Conservation (phyloP, 2,113 vertebrate genomes). For the Cathartes aura region DNA sequence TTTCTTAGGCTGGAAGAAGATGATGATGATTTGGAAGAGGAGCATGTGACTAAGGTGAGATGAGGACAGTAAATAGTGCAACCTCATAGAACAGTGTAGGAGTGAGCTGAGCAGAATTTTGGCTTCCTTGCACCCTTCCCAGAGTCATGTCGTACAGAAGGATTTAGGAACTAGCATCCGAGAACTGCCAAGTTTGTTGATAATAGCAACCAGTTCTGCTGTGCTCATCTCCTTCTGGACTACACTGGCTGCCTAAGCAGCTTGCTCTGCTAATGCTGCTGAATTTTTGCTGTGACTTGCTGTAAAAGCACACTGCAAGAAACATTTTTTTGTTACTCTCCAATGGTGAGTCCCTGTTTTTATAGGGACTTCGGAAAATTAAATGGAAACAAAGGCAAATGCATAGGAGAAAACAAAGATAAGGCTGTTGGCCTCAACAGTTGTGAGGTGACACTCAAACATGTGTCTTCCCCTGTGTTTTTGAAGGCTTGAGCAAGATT, state of each 20-base stretch:
- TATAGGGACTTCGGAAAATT: not conserved
- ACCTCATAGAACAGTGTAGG: not conserved
- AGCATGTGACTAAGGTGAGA: slow-evolving; percentile 91
- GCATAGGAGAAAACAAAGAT: not conserved
- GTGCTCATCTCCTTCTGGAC: not conserved
- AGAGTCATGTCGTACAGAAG: not conserved
- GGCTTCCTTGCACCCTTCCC: not conserved
- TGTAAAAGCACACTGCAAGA: not conserved
- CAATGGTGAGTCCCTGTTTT: not conserved
- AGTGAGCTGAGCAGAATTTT: not conserved
- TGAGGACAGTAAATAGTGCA: not conserved
- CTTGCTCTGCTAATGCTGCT: not conserved
- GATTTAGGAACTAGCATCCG: not conserved
- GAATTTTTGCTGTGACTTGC: slow-evolving; percentile 4
- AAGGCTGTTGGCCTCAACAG: not conserved
- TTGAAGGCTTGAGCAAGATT: not conserved
- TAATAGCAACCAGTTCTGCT: not conserved
- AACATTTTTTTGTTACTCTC: not conserved
- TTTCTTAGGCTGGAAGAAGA: slow-evolving; percentile 75
- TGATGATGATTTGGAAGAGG: slow-evolving; percentile 88
- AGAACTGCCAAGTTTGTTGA: not conserved
- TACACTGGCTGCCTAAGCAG: not conserved
- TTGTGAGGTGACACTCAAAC: not conserved
- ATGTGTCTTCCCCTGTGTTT: not conserved
- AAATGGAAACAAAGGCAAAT: not conserved